phyloP scores from a whole-genome alignment of 1,140 invertebrate species.

The Trichoplusia ni region DNA sequence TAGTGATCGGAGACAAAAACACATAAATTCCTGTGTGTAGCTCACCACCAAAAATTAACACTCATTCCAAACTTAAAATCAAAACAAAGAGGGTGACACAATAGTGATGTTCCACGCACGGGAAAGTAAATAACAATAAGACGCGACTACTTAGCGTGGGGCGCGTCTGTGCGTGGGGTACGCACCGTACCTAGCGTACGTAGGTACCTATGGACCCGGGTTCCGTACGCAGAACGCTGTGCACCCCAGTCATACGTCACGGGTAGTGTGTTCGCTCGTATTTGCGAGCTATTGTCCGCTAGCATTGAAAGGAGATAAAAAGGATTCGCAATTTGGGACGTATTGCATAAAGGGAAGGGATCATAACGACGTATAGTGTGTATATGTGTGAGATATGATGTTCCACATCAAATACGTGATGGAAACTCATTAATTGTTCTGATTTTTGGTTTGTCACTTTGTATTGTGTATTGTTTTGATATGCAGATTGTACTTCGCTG shows the following conservation, averaged over 20 bases:
- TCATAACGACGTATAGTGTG: background rate
- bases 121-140: constrained; percentile 20
- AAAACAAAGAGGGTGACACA: constrained; percentile 8
- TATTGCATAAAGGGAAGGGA: constrained; percentile 5
- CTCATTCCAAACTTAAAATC: constrained; percentile 3
- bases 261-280: constrained; percentile 11
- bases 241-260: constrained; percentile 17
- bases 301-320: constrained; percentile 15
- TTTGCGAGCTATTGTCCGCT: constrained; percentile 13
- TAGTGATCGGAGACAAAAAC: too few relatives aligned
- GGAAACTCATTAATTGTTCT: too few relatives aligned
- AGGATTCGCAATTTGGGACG: constrained; percentile 2
- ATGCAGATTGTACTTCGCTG: too few relatives aligned
- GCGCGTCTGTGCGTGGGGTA: background rate
- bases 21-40: too few relatives aligned
- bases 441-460: too few relatives aligned
- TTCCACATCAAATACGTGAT: too few relatives aligned
- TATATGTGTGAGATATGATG: background rate
- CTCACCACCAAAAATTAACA: background rate
- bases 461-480: too few relatives aligned
- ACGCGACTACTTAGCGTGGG: constrained; percentile 11
- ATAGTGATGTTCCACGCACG: constrained; percentile 1
- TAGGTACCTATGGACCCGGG: too few relatives aligned
- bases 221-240: too few relatives aligned
- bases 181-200: background rate